Conservation (phyloP, 2,888 invertebrate genomes). For the Coelinius sp. region DNA sequence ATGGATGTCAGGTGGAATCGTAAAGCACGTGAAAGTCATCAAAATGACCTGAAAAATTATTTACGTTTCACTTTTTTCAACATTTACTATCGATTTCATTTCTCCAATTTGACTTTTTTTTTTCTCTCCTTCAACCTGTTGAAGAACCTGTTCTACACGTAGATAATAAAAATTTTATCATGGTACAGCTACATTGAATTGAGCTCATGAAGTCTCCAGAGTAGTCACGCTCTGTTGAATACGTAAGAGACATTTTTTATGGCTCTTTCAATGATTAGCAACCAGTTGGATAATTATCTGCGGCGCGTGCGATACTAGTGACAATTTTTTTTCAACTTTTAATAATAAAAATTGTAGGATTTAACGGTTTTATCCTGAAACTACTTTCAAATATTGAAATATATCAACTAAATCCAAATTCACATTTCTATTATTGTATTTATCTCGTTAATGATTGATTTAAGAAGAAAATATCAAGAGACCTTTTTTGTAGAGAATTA, state of each 20-base stretch:
- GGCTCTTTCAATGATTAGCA: background rate
- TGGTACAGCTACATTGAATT: background rate
- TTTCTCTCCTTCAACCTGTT: background rate
- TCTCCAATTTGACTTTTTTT: background rate
- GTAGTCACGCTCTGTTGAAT: background rate
- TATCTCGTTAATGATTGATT: too few relatives aligned
- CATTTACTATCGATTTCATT: conserved; percentile 32
- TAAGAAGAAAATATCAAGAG: too few relatives aligned
- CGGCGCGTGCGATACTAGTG: conserved; percentile 2
- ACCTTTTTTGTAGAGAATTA: too few relatives aligned
- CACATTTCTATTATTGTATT: too few relatives aligned
- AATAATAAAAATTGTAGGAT: background rate
- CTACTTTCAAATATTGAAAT: too few relatives aligned
- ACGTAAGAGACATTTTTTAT: background rate
- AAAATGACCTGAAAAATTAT: conserved; percentile 21
- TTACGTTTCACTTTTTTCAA: conserved; percentile 33
- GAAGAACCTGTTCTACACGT: background rate
- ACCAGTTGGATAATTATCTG: background rate
- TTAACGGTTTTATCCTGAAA: background rate
- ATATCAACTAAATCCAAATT: too few relatives aligned
- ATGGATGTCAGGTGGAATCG: conserved; percentile 1
- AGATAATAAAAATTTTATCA: background rate
- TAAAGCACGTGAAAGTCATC: conserved; percentile 28
- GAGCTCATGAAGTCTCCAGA: conserved; percentile 10
- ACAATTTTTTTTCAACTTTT: background rate